These are phyloP conservation scores for Acleris emargana DNA, from an alignment of 2,888 invertebrate genomes.

Conservation along the genomic window DNA sequence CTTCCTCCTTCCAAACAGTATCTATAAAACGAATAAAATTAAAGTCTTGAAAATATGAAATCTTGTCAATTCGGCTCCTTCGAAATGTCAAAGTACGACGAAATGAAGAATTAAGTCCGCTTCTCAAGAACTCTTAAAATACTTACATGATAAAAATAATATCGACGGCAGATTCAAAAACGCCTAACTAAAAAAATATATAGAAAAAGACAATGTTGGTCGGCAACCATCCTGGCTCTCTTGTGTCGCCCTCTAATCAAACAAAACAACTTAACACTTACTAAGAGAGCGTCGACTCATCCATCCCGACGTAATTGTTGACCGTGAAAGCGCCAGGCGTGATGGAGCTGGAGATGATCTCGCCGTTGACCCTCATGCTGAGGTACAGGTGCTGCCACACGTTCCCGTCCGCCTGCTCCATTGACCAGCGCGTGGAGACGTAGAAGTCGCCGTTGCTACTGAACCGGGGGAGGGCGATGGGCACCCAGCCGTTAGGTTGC, in stretches of 20 bases:
- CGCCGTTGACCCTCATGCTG: conserved; percentile 59
- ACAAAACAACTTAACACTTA: conserved; percentile 49
- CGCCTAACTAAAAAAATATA: too few relatives aligned
- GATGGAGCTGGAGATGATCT: conserved; percentile 65
- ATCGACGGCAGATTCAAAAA: too few relatives aligned
- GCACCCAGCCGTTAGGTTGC: conserved; percentile 88
- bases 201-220: too few relatives aligned
- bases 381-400: conserved; percentile 79
- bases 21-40: too few relatives aligned
- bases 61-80: too few relatives aligned
- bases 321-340: conserved; percentile 86
- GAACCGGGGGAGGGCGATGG: conserved; percentile 83
- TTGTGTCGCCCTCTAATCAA: not conserved
- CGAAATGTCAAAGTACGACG: too few relatives aligned
- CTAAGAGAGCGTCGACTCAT: conserved; percentile 65
- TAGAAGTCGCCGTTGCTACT: conserved; percentile 70
- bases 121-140: too few relatives aligned
- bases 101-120: too few relatives aligned
- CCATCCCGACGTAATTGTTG: conserved; percentile 81
- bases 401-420: conserved; percentile 64
- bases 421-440: conserved; percentile 72
- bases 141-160: too few relatives aligned
- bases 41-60: too few relatives aligned
- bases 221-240: too few relatives aligned
- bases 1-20: too few relatives aligned